phyloP scores from a whole-genome alignment of 2,888 invertebrate species.

The Theretra japonica region DNA sequence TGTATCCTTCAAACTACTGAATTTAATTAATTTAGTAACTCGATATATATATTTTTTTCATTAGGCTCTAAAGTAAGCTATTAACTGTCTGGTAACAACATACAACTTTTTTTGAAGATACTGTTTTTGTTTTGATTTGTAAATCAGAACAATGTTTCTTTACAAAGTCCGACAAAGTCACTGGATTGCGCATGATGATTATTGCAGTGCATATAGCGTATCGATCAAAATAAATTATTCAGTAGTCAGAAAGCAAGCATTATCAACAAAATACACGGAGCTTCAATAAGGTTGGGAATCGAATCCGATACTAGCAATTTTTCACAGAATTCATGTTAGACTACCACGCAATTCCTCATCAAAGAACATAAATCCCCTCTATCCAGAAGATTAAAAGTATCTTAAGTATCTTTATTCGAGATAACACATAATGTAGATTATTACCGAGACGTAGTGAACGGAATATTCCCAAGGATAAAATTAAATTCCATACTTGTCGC shows the following conservation, averaged over 20 bases:
- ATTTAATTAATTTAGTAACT: neutral
- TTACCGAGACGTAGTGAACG: slow-evolving; percentile 21
- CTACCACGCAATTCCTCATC: neutral
- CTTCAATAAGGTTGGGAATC: too few species aligned
- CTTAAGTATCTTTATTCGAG: neutral
- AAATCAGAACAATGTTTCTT: too few species aligned
- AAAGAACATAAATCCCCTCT: neutral
- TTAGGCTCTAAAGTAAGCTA: neutral
- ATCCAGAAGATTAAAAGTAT: neutral
- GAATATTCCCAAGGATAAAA: slow-evolving; percentile 51
- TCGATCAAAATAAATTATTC: too few species aligned
- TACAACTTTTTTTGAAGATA: too few species aligned
- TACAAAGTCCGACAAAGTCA: too few species aligned
- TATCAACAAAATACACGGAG: too few species aligned
- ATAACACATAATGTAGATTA: slow-evolving; percentile 5
- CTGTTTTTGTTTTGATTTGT: too few species aligned
- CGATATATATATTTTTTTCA: neutral
- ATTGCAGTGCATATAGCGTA: too few species aligned
- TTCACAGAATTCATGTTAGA: too few species aligned
- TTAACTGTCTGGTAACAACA: neutral
- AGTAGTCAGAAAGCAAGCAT: too few species aligned
- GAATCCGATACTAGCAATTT: too few species aligned
- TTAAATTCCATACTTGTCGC: slow-evolving; percentile 66
- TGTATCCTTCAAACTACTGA: neutral
- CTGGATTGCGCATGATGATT: too few species aligned